phyloP scores from a whole-genome alignment of 1,140 invertebrate genomes.

The Drosophila neocordata region DNA sequence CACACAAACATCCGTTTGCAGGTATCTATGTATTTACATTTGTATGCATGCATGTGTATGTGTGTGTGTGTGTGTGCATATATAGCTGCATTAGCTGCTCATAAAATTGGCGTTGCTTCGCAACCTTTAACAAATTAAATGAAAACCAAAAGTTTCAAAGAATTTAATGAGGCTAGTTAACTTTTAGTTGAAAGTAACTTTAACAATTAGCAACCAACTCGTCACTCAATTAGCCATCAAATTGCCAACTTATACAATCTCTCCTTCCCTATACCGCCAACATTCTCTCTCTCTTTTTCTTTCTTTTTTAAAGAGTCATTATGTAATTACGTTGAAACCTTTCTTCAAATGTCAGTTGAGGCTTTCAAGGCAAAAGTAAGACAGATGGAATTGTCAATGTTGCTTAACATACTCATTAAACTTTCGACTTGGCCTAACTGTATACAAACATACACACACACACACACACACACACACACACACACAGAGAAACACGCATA shows the following conservation, averaged over 20 bases:
- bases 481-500: no score
- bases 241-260: not conserved
- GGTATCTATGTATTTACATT: no score
- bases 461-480: not conserved
- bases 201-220: not conserved
- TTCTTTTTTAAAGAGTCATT: constrained; percentile 1
- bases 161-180: not conserved
- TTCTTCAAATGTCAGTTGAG: not conserved
- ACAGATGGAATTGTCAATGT: constrained; percentile 20
- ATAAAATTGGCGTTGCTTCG: constrained; percentile 26
- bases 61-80: not conserved
- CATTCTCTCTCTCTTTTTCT: not conserved
- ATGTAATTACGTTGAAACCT: not conserved
- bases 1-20: not conserved
- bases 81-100: constrained; percentile 32
- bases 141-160: not conserved
- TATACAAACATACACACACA: constrained; percentile 2
- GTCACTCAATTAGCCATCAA: constrained; percentile 4
- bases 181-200: constrained; percentile 2
- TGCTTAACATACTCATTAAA: constrained; percentile 25
- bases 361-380: constrained; percentile 8
- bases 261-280: not conserved
- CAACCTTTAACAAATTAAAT: constrained; percentile 8
- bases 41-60: no score
- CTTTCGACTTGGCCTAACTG: not conserved